phyloP scores from a whole-genome alignment of 2,113 vertebrate species.

The Mionectes macconnelli region DNA sequence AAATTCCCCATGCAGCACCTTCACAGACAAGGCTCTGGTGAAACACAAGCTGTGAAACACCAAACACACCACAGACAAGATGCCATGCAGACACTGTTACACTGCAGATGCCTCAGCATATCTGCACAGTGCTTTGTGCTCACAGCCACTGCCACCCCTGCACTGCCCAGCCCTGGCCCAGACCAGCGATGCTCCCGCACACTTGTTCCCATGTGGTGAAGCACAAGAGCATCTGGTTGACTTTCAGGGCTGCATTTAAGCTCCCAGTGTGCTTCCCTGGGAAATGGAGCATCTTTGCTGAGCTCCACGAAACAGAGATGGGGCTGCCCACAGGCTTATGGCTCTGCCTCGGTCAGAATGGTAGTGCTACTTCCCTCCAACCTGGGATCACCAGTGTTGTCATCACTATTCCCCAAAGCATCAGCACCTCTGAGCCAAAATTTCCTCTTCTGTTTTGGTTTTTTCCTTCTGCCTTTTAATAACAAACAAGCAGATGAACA shows the following conservation, averaged over 20 bases:
- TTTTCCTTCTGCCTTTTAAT: not conserved
- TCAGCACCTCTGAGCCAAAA: not conserved
- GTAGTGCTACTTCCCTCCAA: not conserved
- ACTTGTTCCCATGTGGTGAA: accelerated
- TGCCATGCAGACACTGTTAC: not conserved
- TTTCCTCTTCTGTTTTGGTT: not conserved
- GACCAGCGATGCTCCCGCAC: not conserved
- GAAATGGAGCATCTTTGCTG: not conserved
- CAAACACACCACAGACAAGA: not conserved
- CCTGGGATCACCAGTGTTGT: not conserved
- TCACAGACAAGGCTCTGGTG: accelerated
- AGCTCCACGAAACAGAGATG: not conserved
- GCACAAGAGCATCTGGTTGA: not conserved
- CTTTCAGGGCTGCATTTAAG: not conserved
- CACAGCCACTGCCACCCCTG: not conserved
- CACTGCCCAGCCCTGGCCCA: not conserved
- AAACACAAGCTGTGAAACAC: not conserved
- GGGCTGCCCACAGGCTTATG: not conserved
- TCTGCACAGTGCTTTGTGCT: accelerated
- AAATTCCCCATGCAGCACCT: accelerated
- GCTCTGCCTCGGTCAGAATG: not conserved
- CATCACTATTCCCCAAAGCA: not conserved
- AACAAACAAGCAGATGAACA: not conserved
- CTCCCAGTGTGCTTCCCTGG: not conserved
- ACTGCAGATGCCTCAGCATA: not conserved